Base-by-base conservation (phyloP, 2,888 invertebrate genomes). In the Tetanocera ferruginea region DNA sequence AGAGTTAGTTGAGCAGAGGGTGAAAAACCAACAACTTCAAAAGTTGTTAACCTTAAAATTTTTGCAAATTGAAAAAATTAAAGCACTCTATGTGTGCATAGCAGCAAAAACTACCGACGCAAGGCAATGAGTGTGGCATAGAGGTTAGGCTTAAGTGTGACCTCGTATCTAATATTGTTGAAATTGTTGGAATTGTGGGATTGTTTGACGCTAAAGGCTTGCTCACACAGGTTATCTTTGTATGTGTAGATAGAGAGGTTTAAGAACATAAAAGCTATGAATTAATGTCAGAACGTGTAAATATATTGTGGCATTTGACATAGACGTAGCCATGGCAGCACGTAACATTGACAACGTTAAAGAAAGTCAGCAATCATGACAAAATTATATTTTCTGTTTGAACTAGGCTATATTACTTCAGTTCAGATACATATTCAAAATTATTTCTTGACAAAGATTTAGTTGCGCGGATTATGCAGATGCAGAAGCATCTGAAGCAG, bases 201-300 rank as follows among this genome's bases (percentile, higher is more conserved):
- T 43, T 43, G 43, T 43, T 1, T 43, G 31, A 4, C 25, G 34
- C 25, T 31, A 11, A 64, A 25, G 55, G 23, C 19, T 19, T n/a
- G 55, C 8, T 55, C n/a, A 1, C 14, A 49, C 55, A 55, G 55
- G 19, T 19, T 55, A 55, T 55, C 5, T 19, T n/a, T 55, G 31
- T 31, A 37, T 69, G 69, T 5, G 69, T 51, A 14, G 25, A 23
- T 23, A 69, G 8, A 23, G 34, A 66, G 64, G 28, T 14, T 17
- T n/a, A 64, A 69, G 49, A 43, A 23, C 23, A 69, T 51, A 49
- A 69, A 69, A 69, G 43, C 43, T 43, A 43, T 43, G 43, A 43
- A 43, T 43, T 43, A 43, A 43, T 43, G 43, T 43, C 43, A 43
- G 43, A 43, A 43, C 43, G 43, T 43, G 43, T 11, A 11, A 43